phyloP scores from a whole-genome alignment of 2,797 vertebrate genomes.

The Rhinoraja longicauda region DNA sequence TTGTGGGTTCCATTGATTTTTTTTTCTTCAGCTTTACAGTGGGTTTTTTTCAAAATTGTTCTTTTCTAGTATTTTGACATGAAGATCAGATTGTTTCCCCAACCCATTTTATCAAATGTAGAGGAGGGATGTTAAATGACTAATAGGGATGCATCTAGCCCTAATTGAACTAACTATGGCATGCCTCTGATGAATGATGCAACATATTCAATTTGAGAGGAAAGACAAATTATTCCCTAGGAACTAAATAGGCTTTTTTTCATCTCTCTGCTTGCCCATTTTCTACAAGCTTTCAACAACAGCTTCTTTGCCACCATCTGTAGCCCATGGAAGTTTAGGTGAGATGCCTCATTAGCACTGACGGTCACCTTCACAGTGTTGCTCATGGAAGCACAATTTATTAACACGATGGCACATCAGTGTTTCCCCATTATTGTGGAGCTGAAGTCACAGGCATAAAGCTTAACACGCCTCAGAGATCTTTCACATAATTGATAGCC shows the following conservation, averaged over 20 bases:
- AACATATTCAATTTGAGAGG: conserved; percentile 25
- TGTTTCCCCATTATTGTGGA: background rate
- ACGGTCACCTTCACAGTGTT: conserved; percentile 36
- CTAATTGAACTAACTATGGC: conserved; percentile 37
- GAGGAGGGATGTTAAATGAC: conserved; percentile 6
- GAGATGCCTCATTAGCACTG: conserved; percentile 28
- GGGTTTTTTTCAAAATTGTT: background rate
- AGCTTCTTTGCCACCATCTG: conserved; percentile 24
- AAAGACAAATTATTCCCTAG: conserved; percentile 36
- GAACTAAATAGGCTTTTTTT: conserved; percentile 5
- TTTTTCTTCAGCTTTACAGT: background rate
- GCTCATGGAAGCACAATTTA: conserved; percentile 27
- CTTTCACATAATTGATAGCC: conserved; percentile 25
- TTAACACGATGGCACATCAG: background rate
- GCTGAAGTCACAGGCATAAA: background rate
- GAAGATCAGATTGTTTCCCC: conserved; percentile 15
- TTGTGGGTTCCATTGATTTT: background rate
- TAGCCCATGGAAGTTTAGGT: conserved; percentile 25
- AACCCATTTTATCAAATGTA: conserved; percentile 16
- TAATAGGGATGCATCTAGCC: conserved; percentile 20
- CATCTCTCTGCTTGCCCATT: background rate
- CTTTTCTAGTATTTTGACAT: conserved; percentile 1
- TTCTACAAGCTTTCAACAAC: conserved; percentile 29
- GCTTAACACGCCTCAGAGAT: background rate
- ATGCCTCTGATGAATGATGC: conserved; percentile 23